A percentile compares a stretch with the other conserved stretches of the same genome.
phyloP scores from a whole-genome alignment of 1,140 invertebrate species.

The Drosophila willistoni region DNA sequence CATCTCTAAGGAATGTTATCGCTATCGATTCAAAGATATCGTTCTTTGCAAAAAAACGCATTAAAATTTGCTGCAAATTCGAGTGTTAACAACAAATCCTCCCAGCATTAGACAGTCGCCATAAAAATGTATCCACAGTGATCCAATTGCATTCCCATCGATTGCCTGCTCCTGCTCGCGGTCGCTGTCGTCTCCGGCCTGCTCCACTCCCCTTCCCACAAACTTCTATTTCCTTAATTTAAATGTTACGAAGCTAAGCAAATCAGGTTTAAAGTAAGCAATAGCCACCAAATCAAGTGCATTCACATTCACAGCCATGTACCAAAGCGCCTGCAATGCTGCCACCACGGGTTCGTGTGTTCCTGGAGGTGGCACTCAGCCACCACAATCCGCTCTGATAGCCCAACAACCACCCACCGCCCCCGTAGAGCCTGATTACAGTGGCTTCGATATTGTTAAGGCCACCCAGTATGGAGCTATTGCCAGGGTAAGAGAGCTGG shows the following conservation, averaged over 20 bases:
- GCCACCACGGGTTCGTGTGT: conserved; percentile 84
- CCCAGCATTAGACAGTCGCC: conserved; percentile 3
- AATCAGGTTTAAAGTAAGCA: conserved; percentile 60
- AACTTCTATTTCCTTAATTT: conserved; percentile 30
- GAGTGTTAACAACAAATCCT: conserved; percentile 8
- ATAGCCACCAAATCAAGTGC: conserved; percentile 34
- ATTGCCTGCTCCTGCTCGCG: conserved; percentile 9
- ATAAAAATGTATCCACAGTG: conserved; percentile 17
- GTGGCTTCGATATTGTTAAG: conserved; percentile 95
- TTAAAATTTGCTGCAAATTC: conserved; percentile 11
- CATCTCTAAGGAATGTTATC: background rate
- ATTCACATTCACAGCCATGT: conserved; percentile 81
- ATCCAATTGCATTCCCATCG: background rate
- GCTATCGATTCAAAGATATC: conserved; percentile 5
- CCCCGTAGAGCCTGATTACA: conserved; percentile 89
- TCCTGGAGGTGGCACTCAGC: conserved; percentile 83
- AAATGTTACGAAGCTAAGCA: conserved; percentile 64
- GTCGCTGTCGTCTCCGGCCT: background rate
- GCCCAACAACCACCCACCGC: conserved; percentile 85
- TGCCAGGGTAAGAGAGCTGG: conserved; percentile 91
- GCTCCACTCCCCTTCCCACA: conserved; percentile 23
- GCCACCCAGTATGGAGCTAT: conserved; percentile 97
- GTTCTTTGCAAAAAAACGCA: conserved; percentile 20
- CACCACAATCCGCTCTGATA: conserved; percentile 84
- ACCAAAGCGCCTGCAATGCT: conserved; percentile 87